Conservation (phyloP, 2,888 invertebrate species). For the Elegia similella region DNA sequence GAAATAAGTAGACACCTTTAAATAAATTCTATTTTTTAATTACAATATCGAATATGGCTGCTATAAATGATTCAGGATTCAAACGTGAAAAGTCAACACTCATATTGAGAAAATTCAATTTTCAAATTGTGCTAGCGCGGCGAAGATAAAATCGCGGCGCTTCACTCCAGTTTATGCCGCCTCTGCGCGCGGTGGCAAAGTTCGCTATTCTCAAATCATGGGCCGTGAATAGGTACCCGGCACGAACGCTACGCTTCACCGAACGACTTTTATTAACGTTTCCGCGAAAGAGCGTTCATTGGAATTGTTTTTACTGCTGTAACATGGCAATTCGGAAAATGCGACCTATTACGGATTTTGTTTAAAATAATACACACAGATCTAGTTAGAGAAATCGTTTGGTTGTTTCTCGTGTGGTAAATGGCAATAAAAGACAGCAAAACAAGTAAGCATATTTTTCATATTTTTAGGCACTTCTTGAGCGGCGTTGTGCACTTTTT, state of each 20-base stretch:
- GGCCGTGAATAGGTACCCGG: slow-evolving; percentile 18
- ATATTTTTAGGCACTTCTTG: too few relatives aligned
- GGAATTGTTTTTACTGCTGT: slow-evolving; percentile 41
- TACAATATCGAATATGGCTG: too few relatives aligned
- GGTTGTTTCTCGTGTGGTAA: too few relatives aligned
- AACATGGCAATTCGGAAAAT: slow-evolving; percentile 33
- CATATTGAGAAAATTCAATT: neutral
- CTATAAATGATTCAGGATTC: too few relatives aligned
- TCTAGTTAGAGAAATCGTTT: too few relatives aligned
- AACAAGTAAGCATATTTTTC: too few relatives aligned
- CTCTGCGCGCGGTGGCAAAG: slow-evolving; percentile 21
- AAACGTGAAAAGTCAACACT: neutral
- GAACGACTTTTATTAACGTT: slow-evolving; percentile 51
- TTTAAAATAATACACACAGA: too few relatives aligned
- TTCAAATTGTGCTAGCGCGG: neutral
- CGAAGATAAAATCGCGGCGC: neutral
- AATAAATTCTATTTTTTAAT: too few relatives aligned
- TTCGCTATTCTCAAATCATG: slow-evolving; percentile 5
- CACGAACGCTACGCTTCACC: slow-evolving; percentile 39
- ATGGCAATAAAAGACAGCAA: too few relatives aligned
- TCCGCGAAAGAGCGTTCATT: slow-evolving; percentile 44
- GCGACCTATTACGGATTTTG: too few relatives aligned
- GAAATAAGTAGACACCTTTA: too few relatives aligned
- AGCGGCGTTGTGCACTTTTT: too few relatives aligned
- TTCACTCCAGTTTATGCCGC: slow-evolving; percentile 33